A percentile compares a stretch with the other conserved stretches of the same genome.
phyloP scores from a whole-genome alignment of 2,113 vertebrate species.

The Hemicordylus capensis region DNA sequence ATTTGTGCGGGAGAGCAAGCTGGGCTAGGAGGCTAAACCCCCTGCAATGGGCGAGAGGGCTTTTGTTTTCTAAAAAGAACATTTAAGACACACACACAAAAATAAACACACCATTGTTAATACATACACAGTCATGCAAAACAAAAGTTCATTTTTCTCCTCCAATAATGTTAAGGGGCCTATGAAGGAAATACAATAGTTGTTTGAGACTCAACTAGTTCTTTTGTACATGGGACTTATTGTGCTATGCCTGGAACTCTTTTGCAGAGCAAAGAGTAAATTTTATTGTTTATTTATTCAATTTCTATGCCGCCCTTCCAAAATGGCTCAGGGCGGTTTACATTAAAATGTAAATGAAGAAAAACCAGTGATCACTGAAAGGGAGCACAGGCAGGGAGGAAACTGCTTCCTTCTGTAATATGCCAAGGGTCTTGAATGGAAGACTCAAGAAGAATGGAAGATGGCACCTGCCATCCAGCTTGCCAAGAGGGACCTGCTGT shows the following conservation, averaged over 20 bases:
- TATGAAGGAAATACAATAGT: not conserved
- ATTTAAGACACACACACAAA: constrained; percentile 66
- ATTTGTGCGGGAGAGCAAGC: constrained; percentile 84
- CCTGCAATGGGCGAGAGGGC: constrained; percentile 74
- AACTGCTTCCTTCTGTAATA: no score
- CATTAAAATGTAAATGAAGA: no score
- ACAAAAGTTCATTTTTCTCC: not conserved
- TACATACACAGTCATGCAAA: not conserved
- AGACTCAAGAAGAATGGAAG: not conserved
- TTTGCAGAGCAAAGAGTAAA: no score
- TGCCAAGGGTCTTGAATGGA: no score
- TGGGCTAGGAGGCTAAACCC: constrained; percentile 86
- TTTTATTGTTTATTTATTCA: no score
- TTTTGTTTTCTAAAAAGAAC: constrained; percentile 79
- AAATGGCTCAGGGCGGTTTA: no score
- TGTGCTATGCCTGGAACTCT: not conserved
- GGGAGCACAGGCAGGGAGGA: no score
- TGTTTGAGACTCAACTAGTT: not conserved
- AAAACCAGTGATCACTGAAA: no score
- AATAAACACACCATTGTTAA: constrained; percentile 45
- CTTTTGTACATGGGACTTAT: not conserved
- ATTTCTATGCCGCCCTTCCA: no score
- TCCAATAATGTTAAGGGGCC: not conserved
- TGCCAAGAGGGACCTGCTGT: constrained; percentile 7
- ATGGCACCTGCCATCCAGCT: no score